phyloP scores from a whole-genome alignment of 2,888 invertebrate species.

The Tetheella fluctuosa region DNA sequence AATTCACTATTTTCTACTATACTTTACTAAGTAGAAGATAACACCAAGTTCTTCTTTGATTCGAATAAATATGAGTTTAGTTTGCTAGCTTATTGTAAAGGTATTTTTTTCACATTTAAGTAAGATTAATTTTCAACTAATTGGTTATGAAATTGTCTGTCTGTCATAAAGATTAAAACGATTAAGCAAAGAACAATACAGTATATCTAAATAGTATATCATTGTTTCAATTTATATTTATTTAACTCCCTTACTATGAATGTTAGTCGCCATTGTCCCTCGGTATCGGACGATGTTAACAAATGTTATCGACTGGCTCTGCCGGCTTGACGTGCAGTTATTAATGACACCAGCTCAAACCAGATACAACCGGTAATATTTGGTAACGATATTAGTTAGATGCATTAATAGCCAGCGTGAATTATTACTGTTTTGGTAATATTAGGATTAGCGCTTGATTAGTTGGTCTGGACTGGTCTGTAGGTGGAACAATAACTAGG shows the following conservation, averaged over 20 bases:
- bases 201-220: too few species aligned
- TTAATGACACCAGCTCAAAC: constrained; percentile 52
- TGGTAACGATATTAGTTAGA: constrained; percentile 27
- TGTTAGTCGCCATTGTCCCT: constrained; percentile 31
- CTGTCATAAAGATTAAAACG: too few species aligned
- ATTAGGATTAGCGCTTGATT: constrained; percentile 7
- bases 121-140: too few species aligned
- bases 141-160: too few species aligned
- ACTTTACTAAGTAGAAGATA: too few species aligned
- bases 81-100: too few species aligned
- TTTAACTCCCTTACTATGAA: constrained; percentile 14
- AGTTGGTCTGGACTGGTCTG: constrained; percentile 31
- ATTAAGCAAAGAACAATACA: too few species aligned
- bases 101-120: too few species aligned
- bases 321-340: constrained; percentile 54
- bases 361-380: constrained; percentile 40
- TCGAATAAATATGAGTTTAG: too few species aligned
- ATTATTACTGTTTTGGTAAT: constrained; percentile 41
- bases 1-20: neutral
- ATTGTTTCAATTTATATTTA: neutral
- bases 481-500: constrained; percentile 33
- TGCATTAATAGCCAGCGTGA: constrained; percentile 32
- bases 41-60: too few species aligned
- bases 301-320: constrained; percentile 58
- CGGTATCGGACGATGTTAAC: constrained; percentile 55